Evolutionary conservation across 1,140 invertebrate genomes (phyloP), one percentile per base, ranked within the genome.

Genomic region (Artemia franciscana): DNA sequence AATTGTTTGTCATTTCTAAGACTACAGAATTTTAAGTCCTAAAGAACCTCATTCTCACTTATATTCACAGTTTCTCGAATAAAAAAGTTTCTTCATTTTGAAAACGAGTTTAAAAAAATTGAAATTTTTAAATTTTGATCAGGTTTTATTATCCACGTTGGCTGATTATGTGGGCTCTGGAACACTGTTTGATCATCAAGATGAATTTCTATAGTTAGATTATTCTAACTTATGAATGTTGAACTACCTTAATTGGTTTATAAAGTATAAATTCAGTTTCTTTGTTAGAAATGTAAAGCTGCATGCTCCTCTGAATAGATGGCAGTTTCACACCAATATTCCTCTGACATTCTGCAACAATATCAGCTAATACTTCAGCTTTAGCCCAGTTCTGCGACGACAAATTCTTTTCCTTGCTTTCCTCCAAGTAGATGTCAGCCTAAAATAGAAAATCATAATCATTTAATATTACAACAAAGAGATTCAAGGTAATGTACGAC

Each of bases 231-330:
- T n/a, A n/a, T n/a, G n/a, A n/a, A n/a, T n/a, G n/a, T n/a, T n/a
- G n/a, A n/a, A n/a, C n/a, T 73, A 87, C 84, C 70, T 88, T 85
- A 27, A 96, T 86, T 5, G 91, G 92, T 62, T 90, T 79, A 68
- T 95, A 94, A 1, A 97, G 77, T 70, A 96, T 95, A 67, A 89
- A 90, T 72, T 97, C 91, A 0, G 93, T 97, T 73, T 96, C 92
- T 66, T 83, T 81, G 75, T 96, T 97, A n/a, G 91, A 87, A 18
- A 97, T 75, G 73, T 97, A 97, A 0, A 97, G 76, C 67, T 90
- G 84, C 89, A 97, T 91, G 5, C 84, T 86, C 1, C 84, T 78
- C 67, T 93, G 88, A 3, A 96, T 74, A 3, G 77, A 77, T 0
- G 88, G 83, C 24, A 94, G 75, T 66, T 85, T 84, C 1, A 80